Base-by-base conservation (phyloP, 92 coral and sea anemone species). In the Zoanthus solanderi region DNA sequence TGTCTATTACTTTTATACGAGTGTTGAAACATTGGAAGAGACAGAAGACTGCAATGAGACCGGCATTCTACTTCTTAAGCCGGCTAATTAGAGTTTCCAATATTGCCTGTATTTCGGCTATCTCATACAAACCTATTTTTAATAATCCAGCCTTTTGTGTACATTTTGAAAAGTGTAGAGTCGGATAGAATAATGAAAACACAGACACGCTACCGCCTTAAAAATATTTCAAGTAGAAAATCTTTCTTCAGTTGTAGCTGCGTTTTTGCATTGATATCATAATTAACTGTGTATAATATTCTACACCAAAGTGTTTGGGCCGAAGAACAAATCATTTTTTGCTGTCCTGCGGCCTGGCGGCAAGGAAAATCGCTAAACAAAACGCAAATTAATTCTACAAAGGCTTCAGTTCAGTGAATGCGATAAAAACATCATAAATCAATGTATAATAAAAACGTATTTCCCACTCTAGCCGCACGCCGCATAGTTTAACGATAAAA, bases 361-460 rank as follows among this genome's bases (percentile, higher is more conserved):
- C 94, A 90, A 87, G 78, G 91, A 93, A 93, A 90, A 75, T 83
- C 93, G 85, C 95, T 89, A 91, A 95, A 95, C 98, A 95, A 95
- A 95, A 94, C 88, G 88, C 92, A 95, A 95, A 95, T 95, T 95
- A 95, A 95, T 89, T 82, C 93, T 93, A 95, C 98, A 95, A 95
- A 95, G 96, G 90, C 89, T 77, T 85, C 90, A 87, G 92, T 90
- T 92, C 93, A 91, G 93, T 91, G 92, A 91, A 85, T 89, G 89
- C 94, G 96, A 95, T 93, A 95, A 91, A 91, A 95, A 93, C 91
- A 91, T 91, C 88, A 90, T 88, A 90, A 92, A 90, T 92, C 88
- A 90, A 91, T 83, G 77, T 80, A 72, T 91, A 88, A 88, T 91
- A 91, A 87, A 83, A 87, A 57, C 71, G 23, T 9, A 54, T 72